Base-by-base conservation (phyloP, 2,888 invertebrate species). In the Caenorhabditis afra region DNA sequence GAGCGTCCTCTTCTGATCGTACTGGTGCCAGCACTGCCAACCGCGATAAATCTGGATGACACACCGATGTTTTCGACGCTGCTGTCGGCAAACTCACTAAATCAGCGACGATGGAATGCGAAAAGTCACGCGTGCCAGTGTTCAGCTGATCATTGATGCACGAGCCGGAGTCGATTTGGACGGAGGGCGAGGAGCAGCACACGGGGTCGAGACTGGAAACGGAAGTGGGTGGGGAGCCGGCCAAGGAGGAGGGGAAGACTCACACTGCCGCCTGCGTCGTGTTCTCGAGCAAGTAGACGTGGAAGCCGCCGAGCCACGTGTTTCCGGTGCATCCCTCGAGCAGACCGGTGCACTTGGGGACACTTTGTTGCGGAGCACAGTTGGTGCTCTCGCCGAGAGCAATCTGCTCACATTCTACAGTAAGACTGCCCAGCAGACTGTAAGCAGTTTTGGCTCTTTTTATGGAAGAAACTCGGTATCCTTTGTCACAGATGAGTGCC, bases 21-120 rank as follows among this genome's bases (percentile, higher is more conserved):
- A 87, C 55, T 89, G 89, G 78, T 89, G 89, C 88, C 88, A 89
- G 59, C 89, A 89, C 52, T 90, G 88, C 57, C 89, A 68, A 41
- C 88, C 89, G 12, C 88, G 78, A 66, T 85, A 84, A 10, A 70
- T 23, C 82, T 81, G 47, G 20, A 76, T 67, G 37, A n/a, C n/a
- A 29, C 29, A 7, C 3, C 4, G 29, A 29, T 29, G 29, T 29
- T 29, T 29, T 29, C 7, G 29, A 29, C 3, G 7, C 7, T n/a
- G n/a, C n/a, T n/a, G n/a, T n/a, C n/a, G n/a, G n/a, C n/a, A n/a
- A n/a, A n/a, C 68, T 57, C 39, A 85, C 79, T 66, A 86, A 74
- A 66, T 86, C 86, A 1, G 83, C 49, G 29, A 86, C 86, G 37
- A 86, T 74, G 0, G 86, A 86, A 39, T 86, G 86, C 8, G 77